Conservation (phyloP, 2,888 invertebrate genomes). For the Rhopalosiphum nymphaeae region DNA sequence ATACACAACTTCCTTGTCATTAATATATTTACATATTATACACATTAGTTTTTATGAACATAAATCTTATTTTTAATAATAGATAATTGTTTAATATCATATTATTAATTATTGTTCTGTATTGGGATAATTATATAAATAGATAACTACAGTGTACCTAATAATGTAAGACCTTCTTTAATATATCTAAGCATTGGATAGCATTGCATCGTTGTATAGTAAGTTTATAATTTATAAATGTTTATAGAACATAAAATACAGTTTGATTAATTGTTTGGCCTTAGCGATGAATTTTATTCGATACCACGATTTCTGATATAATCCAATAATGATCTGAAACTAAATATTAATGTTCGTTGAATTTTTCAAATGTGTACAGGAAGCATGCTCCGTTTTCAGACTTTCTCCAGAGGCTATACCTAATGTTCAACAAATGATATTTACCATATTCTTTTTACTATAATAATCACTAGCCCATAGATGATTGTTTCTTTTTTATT, state of each 20-base stretch:
- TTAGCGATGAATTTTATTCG: conserved; percentile 16
- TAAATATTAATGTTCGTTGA: conserved; percentile 62
- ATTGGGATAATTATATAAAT: not conserved
- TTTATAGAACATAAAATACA: not conserved
- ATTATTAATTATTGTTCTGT: not conserved
- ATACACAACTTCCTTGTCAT: not conserved
- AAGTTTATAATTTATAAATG: not conserved
- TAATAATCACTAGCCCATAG: conserved; percentile 44
- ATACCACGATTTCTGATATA: conserved; percentile 35
- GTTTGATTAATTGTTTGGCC: conserved; percentile 18
- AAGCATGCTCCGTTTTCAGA: conserved; percentile 58
- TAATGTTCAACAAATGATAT: conserved; percentile 46
- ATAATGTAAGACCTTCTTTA: not conserved
- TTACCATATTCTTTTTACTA: conserved; percentile 42
- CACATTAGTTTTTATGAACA: not conserved
- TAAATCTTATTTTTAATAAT: not conserved
- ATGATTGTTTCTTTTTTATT: conserved; percentile 54
- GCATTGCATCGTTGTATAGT: not conserved
- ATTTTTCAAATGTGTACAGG: conserved; percentile 51
- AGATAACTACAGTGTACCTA: not conserved
- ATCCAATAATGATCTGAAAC: conserved; percentile 62
- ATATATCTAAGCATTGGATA: not conserved
- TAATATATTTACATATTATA: not conserved
- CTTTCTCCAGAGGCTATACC: conserved; percentile 52
- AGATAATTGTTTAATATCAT: not conserved